Evolutionary conservation across 2,888 invertebrate genomes (phyloP), one percentile per base, ranked within the genome.

Genomic region (Endomychus coccineus): DNA sequence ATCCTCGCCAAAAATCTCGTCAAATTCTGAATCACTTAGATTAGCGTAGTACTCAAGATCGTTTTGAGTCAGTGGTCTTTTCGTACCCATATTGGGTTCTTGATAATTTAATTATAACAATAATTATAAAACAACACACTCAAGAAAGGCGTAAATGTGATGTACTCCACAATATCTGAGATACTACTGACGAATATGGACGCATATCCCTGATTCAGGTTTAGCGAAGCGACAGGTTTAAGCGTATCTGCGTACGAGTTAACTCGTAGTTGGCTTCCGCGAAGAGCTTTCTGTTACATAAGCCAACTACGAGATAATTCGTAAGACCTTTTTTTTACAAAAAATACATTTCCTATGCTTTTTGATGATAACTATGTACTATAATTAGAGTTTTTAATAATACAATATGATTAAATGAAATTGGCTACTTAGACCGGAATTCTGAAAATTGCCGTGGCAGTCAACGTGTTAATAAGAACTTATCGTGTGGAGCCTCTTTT

Each of bases 271-370:
- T 48, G 39, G 39, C 44, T 40, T 46, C 42, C 39, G 34, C 35
- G 39, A 42, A 44, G 35, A 48, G 42, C 34, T 46, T 43, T 44
- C 39, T 44, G 30, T 44, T 46, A 35, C 45, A 40, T 27, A 46
- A 38, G 43, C 46, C 48, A 46, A 47, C 43, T 40, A 45, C 41
- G 35, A 48, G 44, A 42, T 44, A 44, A 47, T 44, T 44, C 40
- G 39, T 41, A 44, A 30, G 35, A 39, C 35, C 21, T 37, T 45
- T 49, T 48, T 32, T 23, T 30, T 16, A 3, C n/a, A n/a, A n/a
- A 30, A 30, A 30, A 30, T 17, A 31, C 27, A 19, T 34, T 17
- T 10, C 28, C 10, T 39, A 22, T 34, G 24, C n/a, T 22, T 19
- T 39, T 32, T 30, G n/a, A n/a, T n/a, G n/a, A n/a, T n/a, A n/a